Percentiles rank a stretch among this genome's conserved stretches.
These are phyloP conservation scores for Lacanobia wlatinum DNA, from an alignment of 2,888 invertebrate species.

Conservation along the genomic window DNA sequence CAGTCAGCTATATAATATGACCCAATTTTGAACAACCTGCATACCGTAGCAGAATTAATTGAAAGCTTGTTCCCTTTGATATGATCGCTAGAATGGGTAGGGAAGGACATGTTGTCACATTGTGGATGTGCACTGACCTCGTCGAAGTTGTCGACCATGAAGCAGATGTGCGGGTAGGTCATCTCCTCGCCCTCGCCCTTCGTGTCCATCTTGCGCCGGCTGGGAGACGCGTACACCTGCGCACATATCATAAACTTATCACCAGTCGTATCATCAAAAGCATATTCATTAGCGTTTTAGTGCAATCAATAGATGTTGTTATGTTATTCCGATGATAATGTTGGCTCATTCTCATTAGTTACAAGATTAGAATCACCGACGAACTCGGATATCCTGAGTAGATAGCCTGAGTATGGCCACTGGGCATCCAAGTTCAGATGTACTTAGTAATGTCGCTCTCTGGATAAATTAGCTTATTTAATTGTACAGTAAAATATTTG, in stretches of 20 bases:
- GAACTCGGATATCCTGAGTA: neutral
- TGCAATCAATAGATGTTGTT: neutral
- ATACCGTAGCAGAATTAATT: slow-evolving; percentile 3
- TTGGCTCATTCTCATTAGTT: no score
- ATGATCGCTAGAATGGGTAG: neutral
- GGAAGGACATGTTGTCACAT: neutral
- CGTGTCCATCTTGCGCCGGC: slow-evolving; percentile 98
- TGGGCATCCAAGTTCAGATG: neutral
- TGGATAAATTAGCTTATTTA: neutral
- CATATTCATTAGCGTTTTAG: neutral
- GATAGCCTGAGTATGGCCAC: neutral
- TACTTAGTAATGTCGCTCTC: neutral
- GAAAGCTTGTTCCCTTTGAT: neutral
- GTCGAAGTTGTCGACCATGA: slow-evolving; percentile 99
- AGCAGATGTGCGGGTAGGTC: slow-evolving; percentile 99
- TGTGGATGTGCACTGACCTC: slow-evolving; percentile 92
- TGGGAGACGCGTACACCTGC: slow-evolving; percentile 98
- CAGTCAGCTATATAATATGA: no score
- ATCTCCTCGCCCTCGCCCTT: slow-evolving; percentile 99
- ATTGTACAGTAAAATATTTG: neutral
- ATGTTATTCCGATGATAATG: no score
- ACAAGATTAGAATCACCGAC: neutral
- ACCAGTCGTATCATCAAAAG: neutral
- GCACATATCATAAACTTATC: slow-evolving; percentile 3
- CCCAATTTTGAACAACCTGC: neutral